Evolutionary conservation across 2,888 invertebrate genomes (phyloP), one percentile per base, ranked within the genome.

Genomic region (Oscheius sp.): DNA sequence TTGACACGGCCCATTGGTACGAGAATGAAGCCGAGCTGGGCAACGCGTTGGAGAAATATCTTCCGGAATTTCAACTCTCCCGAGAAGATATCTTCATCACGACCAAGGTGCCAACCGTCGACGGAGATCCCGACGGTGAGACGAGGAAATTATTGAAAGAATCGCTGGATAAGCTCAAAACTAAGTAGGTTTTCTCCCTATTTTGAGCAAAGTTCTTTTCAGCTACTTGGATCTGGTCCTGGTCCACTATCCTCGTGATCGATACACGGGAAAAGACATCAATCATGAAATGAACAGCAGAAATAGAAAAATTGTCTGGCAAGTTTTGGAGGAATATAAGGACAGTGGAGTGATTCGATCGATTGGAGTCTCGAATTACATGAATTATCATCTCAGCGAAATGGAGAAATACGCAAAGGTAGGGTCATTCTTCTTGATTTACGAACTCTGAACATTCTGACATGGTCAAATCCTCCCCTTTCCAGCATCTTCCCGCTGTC

Each of bases 341-440:
- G 84, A 85, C n/a, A 18, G 35, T 12, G 89, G 93, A 21, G 88
- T 49, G 84, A 76, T 92, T 21, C 90, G 91, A 84, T 92, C 93
- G 2, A 93, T 94, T 80, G 94, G 94, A 0, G 94, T 94, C 0
- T 93, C 94, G 0, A 94, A 94, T 89, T 94, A 92, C 85, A 93
- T 92, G 1, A 89, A 92, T 0, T 89, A 89, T 53, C 94, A 94
- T 89, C 88, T 94, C 18, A 89, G 91, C 66, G 92, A 93, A 77
- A 88, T 94, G 55, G 77, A 89, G 23, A 75, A 77, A 13, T 82
- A 86, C 27, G 80, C 80, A 7, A 80, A 82, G 72, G 56, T 70
- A 41, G 16, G 35, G 5, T 6, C 9, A 35, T 35, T 35, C 29
- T 59, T 25, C 12, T 59, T 59, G 13, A 1, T n/a, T n/a, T n/a